Evolutionary conservation across 2,113 vertebrate genomes (phyloP), one percentile per base, ranked within the genome.

Genomic region (Rhadina sibilatrix): DNA sequence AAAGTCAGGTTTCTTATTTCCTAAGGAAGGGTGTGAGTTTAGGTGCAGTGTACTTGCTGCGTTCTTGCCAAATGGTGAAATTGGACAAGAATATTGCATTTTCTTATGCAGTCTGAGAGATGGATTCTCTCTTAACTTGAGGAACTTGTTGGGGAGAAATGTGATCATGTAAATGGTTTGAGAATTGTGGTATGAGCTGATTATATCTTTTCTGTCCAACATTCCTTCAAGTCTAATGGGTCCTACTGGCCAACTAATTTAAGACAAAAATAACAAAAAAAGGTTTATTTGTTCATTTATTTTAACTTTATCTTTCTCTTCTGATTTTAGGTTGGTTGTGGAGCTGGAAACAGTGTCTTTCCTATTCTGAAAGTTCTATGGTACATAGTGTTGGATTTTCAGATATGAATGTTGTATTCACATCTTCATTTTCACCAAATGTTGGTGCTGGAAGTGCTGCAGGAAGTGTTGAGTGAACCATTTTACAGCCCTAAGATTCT

Each of bases 341-440:
- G 99, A 65, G 98, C 98, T 95, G 99, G 99, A 82, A 99, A 99
- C 98, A 99, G 99, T 95, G 98, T 99, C 70, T 99, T 99, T 97
- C 99, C 99, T 64, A 98, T 99, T 87, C 88, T 99, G 95, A 98
- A 98, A 83, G 97, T 97, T 92, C 97, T 99, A 12, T 84, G 96
- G 98, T 99, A 94, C 94, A 98, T 98, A 96, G 59, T 68, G 24
- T 42, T 69, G 30, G 14, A 37, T 86, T 94, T 94, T 87, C 70
- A 87, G 15, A 35, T 69, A 14, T 9, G 11, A 77, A 56, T 31
- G 7, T 87, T 72, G 19, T 64, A 0, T 76, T 88, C 16, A 44
- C 4, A 22, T 50, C 16, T 15, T 72, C 3, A n/a, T 87, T 82
- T 94, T 82, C 57, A 89, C 64, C 38, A 60, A 81, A 31, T 68